Percentiles rank a stretch among this genome's conserved stretches.
Conservation (phyloP, 1,140 invertebrate species). For the Rhyacophila brunnea region DNA sequence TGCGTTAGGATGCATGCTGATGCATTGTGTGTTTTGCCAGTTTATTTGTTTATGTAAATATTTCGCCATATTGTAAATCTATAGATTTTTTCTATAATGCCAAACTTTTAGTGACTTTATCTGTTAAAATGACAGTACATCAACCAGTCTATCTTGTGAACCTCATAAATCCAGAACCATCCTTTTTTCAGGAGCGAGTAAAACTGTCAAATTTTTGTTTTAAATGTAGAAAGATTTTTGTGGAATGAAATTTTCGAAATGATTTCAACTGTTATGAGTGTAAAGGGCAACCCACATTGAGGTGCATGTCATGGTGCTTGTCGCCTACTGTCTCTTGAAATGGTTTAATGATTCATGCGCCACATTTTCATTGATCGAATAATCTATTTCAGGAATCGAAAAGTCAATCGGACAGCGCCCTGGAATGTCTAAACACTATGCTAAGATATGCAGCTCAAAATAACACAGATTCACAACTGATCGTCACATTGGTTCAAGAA, state of each 20-base stretch:
- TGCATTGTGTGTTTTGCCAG: too few relatives aligned
- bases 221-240: background rate
- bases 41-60: too few relatives aligned
- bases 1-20: too few relatives aligned
- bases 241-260: background rate
- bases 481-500: conserved; percentile 14
- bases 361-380: background rate
- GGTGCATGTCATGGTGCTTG: too few relatives aligned
- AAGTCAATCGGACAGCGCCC: conserved; percentile 17
- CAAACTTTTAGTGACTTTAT: too few relatives aligned
- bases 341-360: background rate
- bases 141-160: too few relatives aligned
- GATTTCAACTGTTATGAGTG: background rate
- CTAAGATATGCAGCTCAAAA: conserved; percentile 6
- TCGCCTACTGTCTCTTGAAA: too few relatives aligned
- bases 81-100: too few relatives aligned
- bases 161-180: too few relatives aligned
- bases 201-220: background rate
- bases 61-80: too few relatives aligned
- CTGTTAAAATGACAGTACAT: too few relatives aligned
- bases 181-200: background rate
- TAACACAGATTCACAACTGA: conserved; percentile 6
- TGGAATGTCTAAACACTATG: conserved; percentile 30
- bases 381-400: conserved; percentile 23
- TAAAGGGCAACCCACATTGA: too few relatives aligned